Evolutionary conservation across 2,797 vertebrate genomes (phyloP), one percentile per base, ranked within the genome.

Genomic region (Channallabes apus): DNA sequence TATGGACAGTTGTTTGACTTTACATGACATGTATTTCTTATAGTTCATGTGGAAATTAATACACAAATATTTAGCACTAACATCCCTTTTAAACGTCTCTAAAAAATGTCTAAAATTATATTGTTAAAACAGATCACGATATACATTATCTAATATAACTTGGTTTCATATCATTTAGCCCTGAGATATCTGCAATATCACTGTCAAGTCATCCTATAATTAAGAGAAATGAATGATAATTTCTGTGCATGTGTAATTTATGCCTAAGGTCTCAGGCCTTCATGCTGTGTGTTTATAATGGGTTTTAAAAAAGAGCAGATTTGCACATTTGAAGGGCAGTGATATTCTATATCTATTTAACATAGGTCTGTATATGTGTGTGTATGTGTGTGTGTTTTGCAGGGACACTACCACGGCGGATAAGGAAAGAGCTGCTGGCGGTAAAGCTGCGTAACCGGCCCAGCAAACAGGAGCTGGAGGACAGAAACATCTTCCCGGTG

Each of bases 381-480:
- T 82, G 32, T 32, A 3, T 82, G 73, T 84, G 65, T 80, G 72
- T 69, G 38, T 85, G 62, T 61, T 15, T 86, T 83, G 62, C 91
- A 99, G 98, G 97, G 78, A 98, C 97, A 2, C 95, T 99, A 90
- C 97, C 97, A 0, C 95, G 97, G 88, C 95, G 96, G 86, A 97
- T 98, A 93, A 97, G 96, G 93, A 99, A 98, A 91, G 98, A 99
- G 89, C 94, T 99, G 67, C 91, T 99, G 92, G 95, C 97, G 0
- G 97, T 99, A 84, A 99, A 98, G 89, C 95, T 99, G 56, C 92
- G 97, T 73, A 99, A 98, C 93, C 94, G 98, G 73, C 98, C 98
- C 0, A 99, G 97, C 86, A 97, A 98, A 90, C 97, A 98, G 93
- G 98, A 99, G 89, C 92, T 99, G 90, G 97, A 99, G 90, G 98